Conservation (phyloP, 1,140 invertebrate species). For the Heliconius hewitsoni region DNA sequence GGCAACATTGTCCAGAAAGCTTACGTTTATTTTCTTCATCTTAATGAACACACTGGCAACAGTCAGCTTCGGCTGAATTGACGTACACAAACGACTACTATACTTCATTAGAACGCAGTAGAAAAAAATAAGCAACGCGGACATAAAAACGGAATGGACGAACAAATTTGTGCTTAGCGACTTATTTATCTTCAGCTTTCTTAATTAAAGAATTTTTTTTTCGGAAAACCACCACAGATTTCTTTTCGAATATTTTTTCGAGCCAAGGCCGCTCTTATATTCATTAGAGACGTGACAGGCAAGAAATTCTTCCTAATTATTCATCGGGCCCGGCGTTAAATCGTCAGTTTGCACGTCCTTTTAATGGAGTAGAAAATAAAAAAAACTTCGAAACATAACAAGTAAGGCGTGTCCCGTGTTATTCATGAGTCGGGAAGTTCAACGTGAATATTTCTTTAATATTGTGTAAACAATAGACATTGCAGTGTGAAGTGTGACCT, state of each 20-base stretch:
- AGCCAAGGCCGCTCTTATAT: constrained; percentile 61
- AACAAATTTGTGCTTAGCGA: constrained; percentile 70
- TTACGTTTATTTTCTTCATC: constrained; percentile 33
- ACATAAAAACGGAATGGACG: constrained; percentile 67
- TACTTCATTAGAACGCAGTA: constrained; percentile 56
- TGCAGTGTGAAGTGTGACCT: constrained; percentile 25
- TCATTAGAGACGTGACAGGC: constrained; percentile 77
- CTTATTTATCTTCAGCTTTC: constrained; percentile 66
- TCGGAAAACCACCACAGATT: constrained; percentile 53
- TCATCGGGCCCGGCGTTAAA: constrained; percentile 71
- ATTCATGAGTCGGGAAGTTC: constrained; percentile 62
- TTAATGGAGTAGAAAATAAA: constrained; percentile 74
- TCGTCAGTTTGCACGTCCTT: constrained; percentile 61
- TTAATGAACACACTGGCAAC: constrained; percentile 46
- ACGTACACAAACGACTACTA: constrained; percentile 61
- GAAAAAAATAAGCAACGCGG: constrained; percentile 64
- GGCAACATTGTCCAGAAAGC: constrained; percentile 23
- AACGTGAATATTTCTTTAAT: constrained; percentile 46
- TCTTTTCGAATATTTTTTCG: constrained; percentile 49
- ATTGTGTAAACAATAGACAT: constrained; percentile 56
- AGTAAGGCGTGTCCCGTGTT: constrained; percentile 64
- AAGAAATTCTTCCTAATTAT: constrained; percentile 77
- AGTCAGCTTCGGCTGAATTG: constrained; percentile 55
- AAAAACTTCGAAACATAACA: constrained; percentile 70
- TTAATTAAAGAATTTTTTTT: constrained; percentile 67